A percentile compares a stretch with the other conserved stretches of the same genome.
Evolutionary conservation across 2,888 invertebrate genomes (phyloP).

Genomic region (Kuschelorhynchus macadamiae): DNA sequence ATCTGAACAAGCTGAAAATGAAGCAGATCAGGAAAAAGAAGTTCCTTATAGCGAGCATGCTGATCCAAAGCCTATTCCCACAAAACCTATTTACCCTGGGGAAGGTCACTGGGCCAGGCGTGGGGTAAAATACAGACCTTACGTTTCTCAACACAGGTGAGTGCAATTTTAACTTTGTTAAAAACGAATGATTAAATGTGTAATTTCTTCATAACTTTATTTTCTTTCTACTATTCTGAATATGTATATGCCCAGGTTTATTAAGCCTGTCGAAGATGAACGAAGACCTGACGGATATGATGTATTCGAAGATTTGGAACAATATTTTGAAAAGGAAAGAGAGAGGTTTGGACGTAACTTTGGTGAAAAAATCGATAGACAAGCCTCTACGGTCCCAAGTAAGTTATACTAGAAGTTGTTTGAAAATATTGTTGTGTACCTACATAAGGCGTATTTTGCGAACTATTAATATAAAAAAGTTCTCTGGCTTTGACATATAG

Average conservation of each 20-base stretch:
- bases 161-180: too few species aligned
- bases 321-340: constrained; percentile 64
- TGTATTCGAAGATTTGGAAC: constrained; percentile 71
- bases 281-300: constrained; percentile 71
- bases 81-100: constrained; percentile 65
- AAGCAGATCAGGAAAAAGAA: constrained; percentile 44
- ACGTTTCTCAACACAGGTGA: constrained; percentile 51
- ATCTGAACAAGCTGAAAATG: constrained; percentile 35
- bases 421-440: background rate
- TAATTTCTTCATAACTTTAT: background rate
- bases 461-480: too few species aligned
- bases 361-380: constrained; percentile 1
- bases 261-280: constrained; percentile 49
- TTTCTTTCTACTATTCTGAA: too few species aligned
- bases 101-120: constrained; percentile 65
- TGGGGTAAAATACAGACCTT: constrained; percentile 62
- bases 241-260: too few species aligned
- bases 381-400: background rate
- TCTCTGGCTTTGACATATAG: too few species aligned
- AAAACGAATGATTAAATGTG: background rate
- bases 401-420: background rate
- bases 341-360: constrained; percentile 49
- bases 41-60: constrained; percentile 58
- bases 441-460: too few species aligned
- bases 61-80: constrained; percentile 60